These are phyloP conservation scores for Nebria ingens DNA, from an alignment of 1,140 invertebrate species.

Conservation along the genomic window DNA sequence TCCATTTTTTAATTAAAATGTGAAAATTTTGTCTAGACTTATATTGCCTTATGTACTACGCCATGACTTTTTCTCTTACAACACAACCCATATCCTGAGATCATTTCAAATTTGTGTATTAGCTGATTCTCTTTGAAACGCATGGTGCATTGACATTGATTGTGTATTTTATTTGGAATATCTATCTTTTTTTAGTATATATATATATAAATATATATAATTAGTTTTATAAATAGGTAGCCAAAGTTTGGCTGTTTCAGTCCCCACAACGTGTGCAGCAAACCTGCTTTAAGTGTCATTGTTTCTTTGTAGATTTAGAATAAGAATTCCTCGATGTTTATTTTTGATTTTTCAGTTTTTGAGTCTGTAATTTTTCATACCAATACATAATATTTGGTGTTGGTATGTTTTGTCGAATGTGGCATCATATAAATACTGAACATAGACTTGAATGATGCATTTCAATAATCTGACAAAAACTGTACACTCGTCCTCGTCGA, in stretches of 20 bases:
- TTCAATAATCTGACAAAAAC: not conserved
- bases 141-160: constrained; percentile 33
- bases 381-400: not conserved
- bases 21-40: not conserved
- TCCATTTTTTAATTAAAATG: too few species aligned
- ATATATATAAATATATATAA: too few species aligned
- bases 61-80: not conserved
- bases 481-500: constrained; percentile 24
- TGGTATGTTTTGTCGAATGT: not conserved
- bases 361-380: not conserved
- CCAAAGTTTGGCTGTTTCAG: not conserved
- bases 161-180: constrained; percentile 22
- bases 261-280: not conserved
- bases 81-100: not conserved
- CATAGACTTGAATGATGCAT: not conserved
- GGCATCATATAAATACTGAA: not conserved
- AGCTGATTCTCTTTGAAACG: constrained; percentile 25
- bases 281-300: constrained; percentile 31
- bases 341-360: constrained; percentile 10
- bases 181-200: not conserved
- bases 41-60: not conserved
- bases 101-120: constrained; percentile 21
- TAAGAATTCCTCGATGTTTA: not conserved
- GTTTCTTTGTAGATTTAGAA: constrained; percentile 25
- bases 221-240: constrained; percentile 1